Base-by-base conservation (phyloP, 2,797 vertebrate genomes). In the Xiphophorus birchmanni region DNA sequence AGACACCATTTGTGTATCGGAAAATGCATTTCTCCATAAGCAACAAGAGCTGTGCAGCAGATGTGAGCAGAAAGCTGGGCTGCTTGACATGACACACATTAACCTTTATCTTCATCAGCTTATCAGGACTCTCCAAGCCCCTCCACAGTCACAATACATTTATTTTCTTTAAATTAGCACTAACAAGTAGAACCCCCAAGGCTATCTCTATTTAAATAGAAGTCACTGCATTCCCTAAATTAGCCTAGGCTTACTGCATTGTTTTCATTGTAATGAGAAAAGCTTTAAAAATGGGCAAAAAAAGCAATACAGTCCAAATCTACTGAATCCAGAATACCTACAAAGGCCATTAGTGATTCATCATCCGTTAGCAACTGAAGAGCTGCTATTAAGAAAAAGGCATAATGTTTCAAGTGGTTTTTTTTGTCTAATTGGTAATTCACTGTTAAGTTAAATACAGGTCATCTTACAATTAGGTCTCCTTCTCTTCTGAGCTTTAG, bases 231-330 rank as follows among this genome's bases (percentile, higher is more conserved):
- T 63, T 82, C 77, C 74, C 80, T 84, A 82, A 91, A 92, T 92
- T 11, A 89, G 86, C 83, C 54, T 29, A 40, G 83, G 87, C 77
- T 93, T 90, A 91, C 84, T 60, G 73, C 79, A 84, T 90, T 89
- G 86, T 90, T 90, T 90, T 85, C 74, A 72, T 76, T 0, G 84
- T 79, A 86, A 87, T 93, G 84, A 92, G 75, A 90, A 58, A 67
- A 78, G 82, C 54, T 83, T 75, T 29, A 81, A 72, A 80, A 65
- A 80, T 69, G 71, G 60, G 42, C 9, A 37, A 18, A 47, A 78
- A 79, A 80, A 29, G 71, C 54, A 42, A 67, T 79, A 48, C 37
- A 58, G 74, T 76, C 75, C 35, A 60, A 45, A 73, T 69, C 40
- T 54, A 40, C 37, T 17, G 52, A 11, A 44, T 50, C 47, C 3